Base-by-base conservation (phyloP, 2,888 invertebrate genomes). In the Danaus chrysippus region DNA sequence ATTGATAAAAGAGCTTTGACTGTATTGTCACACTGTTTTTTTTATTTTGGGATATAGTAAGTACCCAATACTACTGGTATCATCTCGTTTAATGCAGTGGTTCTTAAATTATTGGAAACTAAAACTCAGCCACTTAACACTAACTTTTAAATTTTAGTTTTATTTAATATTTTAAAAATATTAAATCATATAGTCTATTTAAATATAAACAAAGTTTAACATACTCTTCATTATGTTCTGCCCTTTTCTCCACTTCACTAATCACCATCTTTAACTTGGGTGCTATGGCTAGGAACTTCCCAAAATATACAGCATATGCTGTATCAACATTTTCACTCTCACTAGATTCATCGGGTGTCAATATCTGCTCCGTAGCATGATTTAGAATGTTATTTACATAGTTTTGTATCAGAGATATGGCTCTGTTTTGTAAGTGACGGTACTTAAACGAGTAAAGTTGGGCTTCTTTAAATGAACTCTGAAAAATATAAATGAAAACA, bases 271-370 rank as follows among this genome's bases (percentile, higher is more conserved):
- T 95, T 0, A 98, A 92, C 78, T 97, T 96, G 0, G 95, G 94
- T 0, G 98, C 95, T n/a, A 96, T 95, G 0, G 97, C 95, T 81
- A 98, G 96, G 81, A 99, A 99, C 86, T 98, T 97, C 0, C 98
- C 98, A 78, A 99, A 99, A 77, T 97, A 98, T 43, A 93, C 93
- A 55, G 95, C 97, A 89, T 94, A 96, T 42, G 95, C 94, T 0
- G 95, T 93, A 72, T 96, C 95, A 12, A 92, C 90, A 19, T 83
- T 78, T 15, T 83, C 84, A 59, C 81, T 79, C 9, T 84, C 84
- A 1, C 72, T 69, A 0, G 79, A 79, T 5, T 83, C 82, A 1
- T 84, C 83, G 0, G 86, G 91, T 62, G 87, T 91, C 10, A 93
- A 73, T 0, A 94, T 94, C 75, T 95, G 95, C 72, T 95, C 95